Conservation (phyloP, 2,797 vertebrate genomes). For the Lacerta viridis region DNA sequence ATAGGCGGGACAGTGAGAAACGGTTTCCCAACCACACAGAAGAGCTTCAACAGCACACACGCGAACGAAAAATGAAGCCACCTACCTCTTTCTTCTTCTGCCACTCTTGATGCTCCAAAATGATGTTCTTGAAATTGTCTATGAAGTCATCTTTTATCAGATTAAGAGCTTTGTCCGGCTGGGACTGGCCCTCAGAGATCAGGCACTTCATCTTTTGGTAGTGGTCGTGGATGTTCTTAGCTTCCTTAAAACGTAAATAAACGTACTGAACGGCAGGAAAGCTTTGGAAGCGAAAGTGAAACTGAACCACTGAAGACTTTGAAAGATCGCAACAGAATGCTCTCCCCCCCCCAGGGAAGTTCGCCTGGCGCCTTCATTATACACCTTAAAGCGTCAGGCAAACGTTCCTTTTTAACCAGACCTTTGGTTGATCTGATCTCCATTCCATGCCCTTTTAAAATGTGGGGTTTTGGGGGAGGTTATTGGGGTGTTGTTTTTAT, state of each 20-base stretch:
- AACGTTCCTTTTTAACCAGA: too few species aligned
- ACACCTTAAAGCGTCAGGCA: too few species aligned
- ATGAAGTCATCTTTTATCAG: slow-evolving; percentile 87
- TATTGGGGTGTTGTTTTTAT: too few species aligned
- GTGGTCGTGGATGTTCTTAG: slow-evolving; percentile 90
- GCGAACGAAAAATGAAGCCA: neutral
- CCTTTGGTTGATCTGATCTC: too few species aligned
- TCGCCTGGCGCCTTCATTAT: too few species aligned
- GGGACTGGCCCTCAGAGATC: slow-evolving; percentile 75
- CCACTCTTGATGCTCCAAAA: slow-evolving; percentile 88
- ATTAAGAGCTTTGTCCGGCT: slow-evolving; percentile 77
- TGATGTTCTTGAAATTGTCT: slow-evolving; percentile 80
- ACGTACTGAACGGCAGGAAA: neutral
- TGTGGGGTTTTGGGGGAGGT: too few species aligned
- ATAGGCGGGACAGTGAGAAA: neutral
- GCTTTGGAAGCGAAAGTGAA: too few species aligned
- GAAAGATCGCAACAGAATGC: too few species aligned
- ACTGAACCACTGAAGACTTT: too few species aligned
- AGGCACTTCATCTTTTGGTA: slow-evolving; percentile 89
- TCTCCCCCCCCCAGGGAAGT: too few species aligned
- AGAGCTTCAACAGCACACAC: accelerated
- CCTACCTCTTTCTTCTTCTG: slow-evolving; percentile 82
- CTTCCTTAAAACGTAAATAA: slow-evolving; percentile 82
- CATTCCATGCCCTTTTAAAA: too few species aligned
- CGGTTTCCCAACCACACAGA: neutral